Conservation (phyloP, 2,888 invertebrate species). For the Panzeria rudis region DNA sequence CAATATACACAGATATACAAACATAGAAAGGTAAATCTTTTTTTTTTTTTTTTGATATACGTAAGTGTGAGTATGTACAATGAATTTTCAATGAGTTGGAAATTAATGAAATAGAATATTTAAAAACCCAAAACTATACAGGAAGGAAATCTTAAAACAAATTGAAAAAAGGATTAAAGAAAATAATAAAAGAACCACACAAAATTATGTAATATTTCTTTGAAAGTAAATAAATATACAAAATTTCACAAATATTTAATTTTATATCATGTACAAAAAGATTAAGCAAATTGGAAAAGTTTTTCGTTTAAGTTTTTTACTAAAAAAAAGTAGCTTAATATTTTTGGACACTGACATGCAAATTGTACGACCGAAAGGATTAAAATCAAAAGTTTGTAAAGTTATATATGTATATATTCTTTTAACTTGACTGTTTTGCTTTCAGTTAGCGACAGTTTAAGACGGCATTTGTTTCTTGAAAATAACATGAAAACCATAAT, state of each 20-base stretch:
- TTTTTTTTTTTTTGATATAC: too few relatives aligned
- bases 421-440: not conserved
- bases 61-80: constrained; percentile 60
- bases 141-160: constrained; percentile 19
- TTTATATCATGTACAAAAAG: constrained; percentile 15
- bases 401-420: not conserved
- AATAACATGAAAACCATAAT: constrained; percentile 26
- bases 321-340: constrained; percentile 6
- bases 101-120: constrained; percentile 40
- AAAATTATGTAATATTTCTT: constrained; percentile 31
- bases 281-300: constrained; percentile 28
- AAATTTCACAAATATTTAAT: constrained; percentile 1
- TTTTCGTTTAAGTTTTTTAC: constrained; percentile 19
- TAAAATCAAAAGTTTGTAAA: constrained; percentile 23
- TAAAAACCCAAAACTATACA: not conserved
- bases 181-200: constrained; percentile 22
- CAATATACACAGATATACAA: too few relatives aligned
- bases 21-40: too few relatives aligned
- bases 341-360: constrained; percentile 62
- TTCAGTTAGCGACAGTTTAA: constrained; percentile 48
- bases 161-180: constrained; percentile 11
- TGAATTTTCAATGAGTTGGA: constrained; percentile 57
- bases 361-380: constrained; percentile 57
- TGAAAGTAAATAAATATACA: not conserved
- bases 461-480: constrained; percentile 33